A percentile compares a stretch with the other conserved stretches of the same genome.
Conservation (phyloP, 2,888 invertebrate genomes). For the Idaea aversata region DNA sequence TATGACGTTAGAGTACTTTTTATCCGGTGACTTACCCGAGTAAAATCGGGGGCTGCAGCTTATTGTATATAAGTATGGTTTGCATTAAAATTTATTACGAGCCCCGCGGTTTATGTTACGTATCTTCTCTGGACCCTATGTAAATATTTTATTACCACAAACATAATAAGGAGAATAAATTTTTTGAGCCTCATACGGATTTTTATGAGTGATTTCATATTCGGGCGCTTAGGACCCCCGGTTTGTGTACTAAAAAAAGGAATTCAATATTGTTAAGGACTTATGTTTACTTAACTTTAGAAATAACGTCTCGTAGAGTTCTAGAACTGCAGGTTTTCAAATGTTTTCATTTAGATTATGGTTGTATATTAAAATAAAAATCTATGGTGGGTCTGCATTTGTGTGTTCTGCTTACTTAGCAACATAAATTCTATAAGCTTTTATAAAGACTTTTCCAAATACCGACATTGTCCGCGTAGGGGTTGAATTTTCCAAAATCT, state of each 20-base stretch:
- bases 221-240: not conserved
- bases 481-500: too few species aligned
- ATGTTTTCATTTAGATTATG: too few species aligned
- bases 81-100: constrained; percentile 34
- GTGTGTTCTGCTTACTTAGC: too few species aligned
- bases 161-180: constrained; percentile 34
- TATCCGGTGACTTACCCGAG: not conserved
- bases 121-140: constrained; percentile 32
- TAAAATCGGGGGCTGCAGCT: not conserved
- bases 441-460: too few species aligned
- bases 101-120: constrained; percentile 28
- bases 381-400: too few species aligned
- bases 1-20: not conserved
- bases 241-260: not conserved
- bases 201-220: constrained; percentile 19
- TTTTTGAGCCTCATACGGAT: constrained; percentile 25
- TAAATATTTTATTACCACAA: constrained; percentile 46
- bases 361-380: too few species aligned
- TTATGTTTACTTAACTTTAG: not conserved
- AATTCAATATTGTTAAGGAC: not conserved
- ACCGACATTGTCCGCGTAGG: too few species aligned
- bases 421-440: too few species aligned
- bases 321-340: not conserved
- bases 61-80: not conserved
- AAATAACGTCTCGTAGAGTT: not conserved